These are phyloP conservation scores for Gracilinanus agilis DNA, from an alignment of 2,113 vertebrate genomes.

Conservation along the genomic window DNA sequence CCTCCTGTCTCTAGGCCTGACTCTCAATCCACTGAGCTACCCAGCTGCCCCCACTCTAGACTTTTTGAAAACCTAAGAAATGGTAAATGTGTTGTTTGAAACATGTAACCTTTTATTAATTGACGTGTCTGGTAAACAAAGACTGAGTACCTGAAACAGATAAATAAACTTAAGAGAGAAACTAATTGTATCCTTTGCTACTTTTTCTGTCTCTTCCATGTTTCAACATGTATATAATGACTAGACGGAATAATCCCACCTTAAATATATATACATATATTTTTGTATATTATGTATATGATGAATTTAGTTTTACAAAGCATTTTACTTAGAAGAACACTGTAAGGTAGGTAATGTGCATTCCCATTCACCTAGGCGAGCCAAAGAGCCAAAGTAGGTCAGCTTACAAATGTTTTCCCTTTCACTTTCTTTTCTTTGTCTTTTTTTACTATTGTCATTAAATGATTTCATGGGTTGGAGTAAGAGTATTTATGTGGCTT, in stretches of 20 bases:
- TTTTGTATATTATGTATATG: too few relatives aligned
- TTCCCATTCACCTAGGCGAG: neutral
- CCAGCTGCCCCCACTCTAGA: too few relatives aligned
- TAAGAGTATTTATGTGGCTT: neutral
- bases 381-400: neutral
- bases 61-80: neutral
- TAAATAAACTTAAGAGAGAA: neutral
- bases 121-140: neutral
- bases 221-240: neutral
- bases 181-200: neutral
- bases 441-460: neutral
- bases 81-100: neutral
- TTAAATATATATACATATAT: neutral
- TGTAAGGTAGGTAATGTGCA: neutral
- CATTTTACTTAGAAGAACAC: neutral
- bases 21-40: too few relatives aligned
- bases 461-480: neutral
- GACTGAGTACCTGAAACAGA: neutral
- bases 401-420: too few relatives aligned
- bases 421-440: neutral
- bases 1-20: too few relatives aligned
- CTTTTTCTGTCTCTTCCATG: neutral
- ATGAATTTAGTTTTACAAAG: neutral
- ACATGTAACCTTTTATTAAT: neutral
- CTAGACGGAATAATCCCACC: neutral